Percentiles rank a stretch among this genome's conserved stretches.
These are phyloP conservation scores for Allolobophora icterica DNA, from an alignment of 2,888 invertebrate species.

Conservation along the genomic window DNA sequence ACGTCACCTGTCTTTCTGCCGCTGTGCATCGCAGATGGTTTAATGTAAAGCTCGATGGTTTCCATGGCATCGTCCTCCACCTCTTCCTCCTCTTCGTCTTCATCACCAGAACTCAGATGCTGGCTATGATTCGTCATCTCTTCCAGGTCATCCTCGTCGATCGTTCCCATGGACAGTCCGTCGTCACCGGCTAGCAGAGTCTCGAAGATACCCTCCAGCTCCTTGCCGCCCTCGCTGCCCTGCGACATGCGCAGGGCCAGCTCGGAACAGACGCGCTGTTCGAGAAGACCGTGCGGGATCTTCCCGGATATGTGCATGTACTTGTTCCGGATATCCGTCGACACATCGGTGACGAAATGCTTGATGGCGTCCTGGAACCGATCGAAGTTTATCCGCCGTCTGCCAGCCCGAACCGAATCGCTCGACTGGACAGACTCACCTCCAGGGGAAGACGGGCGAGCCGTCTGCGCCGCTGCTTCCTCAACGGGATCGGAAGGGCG, in stretches of 20 bases:
- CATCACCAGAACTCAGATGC: not conserved
- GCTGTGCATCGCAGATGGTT: not conserved
- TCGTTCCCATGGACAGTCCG: not conserved
- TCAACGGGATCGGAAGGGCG: not conserved
- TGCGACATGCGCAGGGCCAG: constrained; percentile 38
- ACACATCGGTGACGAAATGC: constrained; percentile 47
- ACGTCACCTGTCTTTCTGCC: not conserved
- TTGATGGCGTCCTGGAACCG: constrained; percentile 48
- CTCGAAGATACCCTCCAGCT: constrained; percentile 29
- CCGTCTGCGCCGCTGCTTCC: not conserved
- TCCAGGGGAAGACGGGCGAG: not conserved
- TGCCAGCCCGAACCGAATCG: not conserved
- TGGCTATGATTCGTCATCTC: not conserved
- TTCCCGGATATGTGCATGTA: constrained; percentile 34
- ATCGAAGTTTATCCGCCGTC: constrained; percentile 46
- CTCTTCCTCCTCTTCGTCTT: not conserved
- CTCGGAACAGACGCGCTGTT: constrained; percentile 41
- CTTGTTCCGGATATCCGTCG: constrained; percentile 43
- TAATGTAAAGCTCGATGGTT: not conserved
- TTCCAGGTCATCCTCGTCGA: not conserved
- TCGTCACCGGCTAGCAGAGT: not conserved
- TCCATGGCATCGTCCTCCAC: not conserved
- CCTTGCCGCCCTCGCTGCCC: constrained; percentile 29
- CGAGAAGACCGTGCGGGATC: constrained; percentile 39
- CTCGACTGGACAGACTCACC: not conserved